Percentiles rank a stretch among this genome's conserved stretches.
phyloP scores from a whole-genome alignment of 2,888 invertebrate genomes.

The Phyllotreta striolata region DNA sequence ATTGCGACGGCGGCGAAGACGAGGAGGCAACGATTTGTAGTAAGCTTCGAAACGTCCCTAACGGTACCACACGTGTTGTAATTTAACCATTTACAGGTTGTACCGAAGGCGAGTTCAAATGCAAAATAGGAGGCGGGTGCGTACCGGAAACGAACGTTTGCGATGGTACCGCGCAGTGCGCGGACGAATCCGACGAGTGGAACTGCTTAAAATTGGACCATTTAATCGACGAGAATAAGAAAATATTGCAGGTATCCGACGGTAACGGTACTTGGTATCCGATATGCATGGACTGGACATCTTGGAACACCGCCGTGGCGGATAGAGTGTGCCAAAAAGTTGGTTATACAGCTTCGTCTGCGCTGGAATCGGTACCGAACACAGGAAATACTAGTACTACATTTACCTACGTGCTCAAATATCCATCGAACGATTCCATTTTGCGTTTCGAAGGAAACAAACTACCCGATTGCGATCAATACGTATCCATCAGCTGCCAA shows the following conservation, averaged over 20 bases:
- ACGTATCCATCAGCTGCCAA: conserved; percentile 66
- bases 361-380: conserved; percentile 53
- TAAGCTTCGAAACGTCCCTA: too few species aligned
- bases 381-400: conserved; percentile 32
- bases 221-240: conserved; percentile 35
- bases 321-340: conserved; percentile 65
- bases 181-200: conserved; percentile 72
- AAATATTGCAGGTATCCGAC: conserved; percentile 40
- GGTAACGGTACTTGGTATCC: conserved; percentile 57
- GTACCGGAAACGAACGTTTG: conserved; percentile 63
- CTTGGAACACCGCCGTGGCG: conserved; percentile 65
- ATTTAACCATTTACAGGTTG: too few species aligned
- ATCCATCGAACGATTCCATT: conserved; percentile 48
- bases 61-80: too few species aligned
- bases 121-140: conserved; percentile 69
- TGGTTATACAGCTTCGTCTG: conserved; percentile 63
- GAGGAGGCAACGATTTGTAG: conserved; percentile 63
- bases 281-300: conserved; percentile 65
- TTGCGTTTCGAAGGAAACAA: conserved; percentile 61
- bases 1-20: conserved; percentile 70
- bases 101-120: conserved; percentile 65
- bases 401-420: conserved; percentile 47
- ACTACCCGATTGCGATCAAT: conserved; percentile 58
- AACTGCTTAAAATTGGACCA: conserved; percentile 59
- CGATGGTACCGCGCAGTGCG: conserved; percentile 68